Percentiles rank a stretch among this genome's conserved stretches.
These are phyloP conservation scores for Tonatia bakeri DNA, from an alignment of 2,113 vertebrate species.

Conservation along the genomic window DNA sequence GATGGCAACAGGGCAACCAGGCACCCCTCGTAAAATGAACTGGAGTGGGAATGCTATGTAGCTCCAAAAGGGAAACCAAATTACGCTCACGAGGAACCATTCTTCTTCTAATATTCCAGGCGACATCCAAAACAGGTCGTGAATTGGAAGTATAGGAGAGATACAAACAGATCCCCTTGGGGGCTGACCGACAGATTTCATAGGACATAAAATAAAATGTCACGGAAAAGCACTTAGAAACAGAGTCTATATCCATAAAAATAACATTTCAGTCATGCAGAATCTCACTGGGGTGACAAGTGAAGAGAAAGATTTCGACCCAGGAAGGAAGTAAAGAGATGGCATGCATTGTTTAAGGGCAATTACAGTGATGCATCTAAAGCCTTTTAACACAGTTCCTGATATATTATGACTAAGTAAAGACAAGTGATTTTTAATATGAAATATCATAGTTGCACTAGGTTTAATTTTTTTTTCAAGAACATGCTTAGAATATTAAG, in stretches of 20 bases:
- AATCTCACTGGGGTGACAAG: background rate
- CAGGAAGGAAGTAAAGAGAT: background rate
- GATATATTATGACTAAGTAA: background rate
- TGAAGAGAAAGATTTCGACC: conserved; percentile 2
- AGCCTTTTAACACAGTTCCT: background rate
- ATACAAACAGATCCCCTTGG: background rate
- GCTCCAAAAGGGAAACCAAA: background rate
- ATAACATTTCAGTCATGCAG: background rate
- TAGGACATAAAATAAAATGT: background rate
- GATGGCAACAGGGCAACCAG: conserved; percentile 26
- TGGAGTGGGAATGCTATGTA: background rate
- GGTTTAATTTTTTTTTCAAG: background rate
- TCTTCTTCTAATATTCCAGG: background rate
- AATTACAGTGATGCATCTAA: background rate
- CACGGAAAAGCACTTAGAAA: background rate
- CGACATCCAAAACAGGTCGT: conserved; percentile 14
- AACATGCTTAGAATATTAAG: conserved; percentile 22
- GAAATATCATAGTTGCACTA: background rate
- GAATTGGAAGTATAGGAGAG: background rate
- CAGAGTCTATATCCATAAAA: background rate
- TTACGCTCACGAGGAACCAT: background rate
- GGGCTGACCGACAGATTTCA: background rate
- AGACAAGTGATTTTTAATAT: background rate
- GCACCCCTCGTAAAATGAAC: background rate
- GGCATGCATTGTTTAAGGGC: background rate